phyloP scores from a whole-genome alignment of 1,140 invertebrate genomes.

The Stegodyphus dumicola region DNA sequence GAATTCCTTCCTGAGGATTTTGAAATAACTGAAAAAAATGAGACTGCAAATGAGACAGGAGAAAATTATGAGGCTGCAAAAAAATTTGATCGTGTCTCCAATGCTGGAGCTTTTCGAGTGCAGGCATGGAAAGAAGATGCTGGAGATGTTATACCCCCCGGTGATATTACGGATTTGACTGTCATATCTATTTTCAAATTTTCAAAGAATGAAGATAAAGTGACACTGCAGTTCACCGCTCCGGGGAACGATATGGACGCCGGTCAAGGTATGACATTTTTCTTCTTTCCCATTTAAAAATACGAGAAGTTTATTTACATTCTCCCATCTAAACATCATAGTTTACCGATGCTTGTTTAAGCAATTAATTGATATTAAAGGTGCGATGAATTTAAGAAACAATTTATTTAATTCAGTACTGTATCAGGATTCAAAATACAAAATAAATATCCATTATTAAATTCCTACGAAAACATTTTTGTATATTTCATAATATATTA shows the following conservation, averaged over 20 bases:
- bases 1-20: conserved; percentile 35
- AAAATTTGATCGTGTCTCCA: conserved; percentile 42
- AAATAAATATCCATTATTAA: no score
- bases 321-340: no score
- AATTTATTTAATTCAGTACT: no score
- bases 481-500: no score
- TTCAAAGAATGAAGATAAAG: conserved; percentile 1
- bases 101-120: conserved; percentile 51
- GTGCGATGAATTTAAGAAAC: no score
- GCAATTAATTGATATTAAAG: no score
- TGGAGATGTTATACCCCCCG: conserved; percentile 55
- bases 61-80: background rate
- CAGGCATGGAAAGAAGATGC: conserved; percentile 17
- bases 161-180: conserved; percentile 41
- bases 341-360: no score
- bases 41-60: background rate
- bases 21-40: conserved; percentile 10
- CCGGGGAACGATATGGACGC: conserved; percentile 58
- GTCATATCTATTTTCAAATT: background rate
- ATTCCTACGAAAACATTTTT: no score
- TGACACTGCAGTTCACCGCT: conserved; percentile 47
- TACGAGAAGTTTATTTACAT: no score
- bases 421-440: no score
- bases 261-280: conserved; percentile 48
- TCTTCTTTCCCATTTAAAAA: background rate